Conservation (phyloP, 1,140 invertebrate species). For the Dendrolimus kikuchii region DNA sequence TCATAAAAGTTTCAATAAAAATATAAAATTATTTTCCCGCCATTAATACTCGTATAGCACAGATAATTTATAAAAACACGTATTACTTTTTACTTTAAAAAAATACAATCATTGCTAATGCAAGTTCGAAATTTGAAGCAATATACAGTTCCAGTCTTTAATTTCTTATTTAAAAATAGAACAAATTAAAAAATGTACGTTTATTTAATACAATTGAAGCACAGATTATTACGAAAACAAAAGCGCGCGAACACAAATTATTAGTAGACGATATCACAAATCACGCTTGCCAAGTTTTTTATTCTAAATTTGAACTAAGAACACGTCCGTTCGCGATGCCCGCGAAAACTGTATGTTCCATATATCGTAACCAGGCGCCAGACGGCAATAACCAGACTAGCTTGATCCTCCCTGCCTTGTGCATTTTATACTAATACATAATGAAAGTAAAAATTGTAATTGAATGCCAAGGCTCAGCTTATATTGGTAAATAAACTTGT, state of each 20-base stretch:
- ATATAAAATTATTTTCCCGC: no score
- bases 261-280: no score
- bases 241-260: no score
- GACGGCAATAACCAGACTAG: constrained; percentile 8
- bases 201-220: background rate
- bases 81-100: no score
- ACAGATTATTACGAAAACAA: no score
- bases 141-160: background rate
- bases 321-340: constrained; percentile 25
- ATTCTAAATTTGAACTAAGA: background rate
- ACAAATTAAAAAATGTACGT: background rate
- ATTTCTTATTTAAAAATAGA: constrained; percentile 1
- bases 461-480: constrained; percentile 7
- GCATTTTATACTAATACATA: no score
- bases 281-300: no score
- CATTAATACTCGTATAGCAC: no score
- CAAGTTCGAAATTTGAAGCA: background rate
- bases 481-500: constrained; percentile 1
- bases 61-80: no score
- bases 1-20: no score
- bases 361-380: constrained; percentile 21
- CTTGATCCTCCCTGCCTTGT: constrained; percentile 12
- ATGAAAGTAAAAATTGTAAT: constrained; percentile 1
- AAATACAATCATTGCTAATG: no score
- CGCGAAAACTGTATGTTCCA: constrained; percentile 14